These are phyloP conservation scores for Dolichopus griseipennis DNA, from an alignment of 2,888 invertebrate genomes.

Conservation along the genomic window DNA sequence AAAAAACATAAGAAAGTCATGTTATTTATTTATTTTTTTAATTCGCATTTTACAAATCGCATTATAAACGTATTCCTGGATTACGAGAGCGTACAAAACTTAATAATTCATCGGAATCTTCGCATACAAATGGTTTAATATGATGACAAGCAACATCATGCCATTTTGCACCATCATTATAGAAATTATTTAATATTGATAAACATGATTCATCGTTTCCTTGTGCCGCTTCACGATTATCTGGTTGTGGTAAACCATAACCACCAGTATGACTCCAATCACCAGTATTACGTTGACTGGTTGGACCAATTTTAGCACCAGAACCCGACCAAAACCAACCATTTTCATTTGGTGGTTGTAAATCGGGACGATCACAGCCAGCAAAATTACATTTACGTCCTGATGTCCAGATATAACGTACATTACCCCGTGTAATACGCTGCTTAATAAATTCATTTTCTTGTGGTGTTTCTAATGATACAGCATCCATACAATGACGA, in stretches of 20 bases:
- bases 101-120: conserved; percentile 81
- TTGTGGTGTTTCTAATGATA: conserved; percentile 81
- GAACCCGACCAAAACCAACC: conserved; percentile 95
- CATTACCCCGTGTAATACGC: conserved; percentile 68
- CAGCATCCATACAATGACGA: conserved; percentile 88
- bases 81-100: conserved; percentile 86
- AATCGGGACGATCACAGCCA: conserved; percentile 72
- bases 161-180: conserved; percentile 80
- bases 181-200: conserved; percentile 84
- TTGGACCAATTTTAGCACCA: conserved; percentile 82
- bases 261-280: conserved; percentile 87
- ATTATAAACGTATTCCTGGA: conserved; percentile 70
- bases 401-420: conserved; percentile 82
- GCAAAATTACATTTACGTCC: conserved; percentile 89
- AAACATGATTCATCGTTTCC: conserved; percentile 87
- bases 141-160: conserved; percentile 83
- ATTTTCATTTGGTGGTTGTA: conserved; percentile 76
- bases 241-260: conserved; percentile 78
- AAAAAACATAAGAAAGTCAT: too few species aligned
- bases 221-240: conserved; percentile 84
- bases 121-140: conserved; percentile 80
- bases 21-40: too few species aligned
- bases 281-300: conserved; percentile 78
- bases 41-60: too few species aligned
- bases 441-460: conserved; percentile 86